A percentile compares a stretch with the other conserved stretches of the same genome.
Evolutionary conservation across 1,140 invertebrate species (phyloP).

Genomic region (Lutraria rhynchaena): DNA sequence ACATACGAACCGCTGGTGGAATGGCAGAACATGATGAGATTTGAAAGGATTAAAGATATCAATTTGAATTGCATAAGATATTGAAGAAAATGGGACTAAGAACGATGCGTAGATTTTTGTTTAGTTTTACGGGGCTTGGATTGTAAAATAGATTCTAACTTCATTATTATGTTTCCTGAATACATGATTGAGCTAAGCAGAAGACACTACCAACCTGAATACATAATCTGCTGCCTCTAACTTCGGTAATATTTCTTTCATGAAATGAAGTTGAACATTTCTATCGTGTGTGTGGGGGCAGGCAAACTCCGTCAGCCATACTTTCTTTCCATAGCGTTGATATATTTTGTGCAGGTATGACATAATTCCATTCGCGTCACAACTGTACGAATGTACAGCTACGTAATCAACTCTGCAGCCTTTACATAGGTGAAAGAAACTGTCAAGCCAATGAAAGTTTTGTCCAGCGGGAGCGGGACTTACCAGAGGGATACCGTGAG

Average conservation of each 20-base stretch:
- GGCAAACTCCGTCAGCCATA: conserved; percentile 66
- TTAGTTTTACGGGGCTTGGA: no score
- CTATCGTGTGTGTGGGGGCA: conserved; percentile 48
- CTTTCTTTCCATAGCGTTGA: conserved; percentile 59
- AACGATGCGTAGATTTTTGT: no score
- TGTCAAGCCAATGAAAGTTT: conserved; percentile 52
- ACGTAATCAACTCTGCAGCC: conserved; percentile 61
- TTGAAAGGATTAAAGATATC: no score
- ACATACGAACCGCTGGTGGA: no score
- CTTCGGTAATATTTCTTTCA: conserved; percentile 59
- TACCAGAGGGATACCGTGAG: conserved; percentile 14
- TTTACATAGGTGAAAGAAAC: conserved; percentile 62
- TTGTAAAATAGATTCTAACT: no score
- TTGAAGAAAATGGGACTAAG: no score
- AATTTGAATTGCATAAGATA: no score
- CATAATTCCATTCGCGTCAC: conserved; percentile 60
- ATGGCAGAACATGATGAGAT: no score
- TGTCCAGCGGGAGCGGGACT: neutral
- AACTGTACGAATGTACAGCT: conserved; percentile 65
- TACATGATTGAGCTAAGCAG: no score
- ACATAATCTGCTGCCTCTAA: conserved; percentile 59
- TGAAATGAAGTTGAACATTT: conserved; percentile 52
- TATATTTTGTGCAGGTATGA: conserved; percentile 57
- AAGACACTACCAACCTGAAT: no score
- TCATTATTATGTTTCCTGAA: no score